phyloP scores from a whole-genome alignment of 2,113 vertebrate species.

The Pelecanus crispus region DNA sequence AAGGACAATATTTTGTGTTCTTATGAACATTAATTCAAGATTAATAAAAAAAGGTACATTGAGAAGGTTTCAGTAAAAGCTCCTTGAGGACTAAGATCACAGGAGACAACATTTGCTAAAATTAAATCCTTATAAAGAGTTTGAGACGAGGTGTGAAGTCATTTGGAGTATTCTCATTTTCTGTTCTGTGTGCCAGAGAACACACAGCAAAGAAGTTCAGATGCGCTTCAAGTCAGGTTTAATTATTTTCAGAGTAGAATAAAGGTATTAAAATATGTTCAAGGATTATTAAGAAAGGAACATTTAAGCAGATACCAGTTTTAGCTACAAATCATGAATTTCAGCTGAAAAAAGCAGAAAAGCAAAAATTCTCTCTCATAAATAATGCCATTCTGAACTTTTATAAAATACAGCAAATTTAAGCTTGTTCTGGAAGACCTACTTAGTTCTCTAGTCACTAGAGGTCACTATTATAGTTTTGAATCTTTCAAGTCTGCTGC shows the following conservation, averaged over 20 bases:
- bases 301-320: neutral
- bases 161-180: neutral
- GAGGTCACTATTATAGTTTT: conserved; percentile 73
- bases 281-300: neutral
- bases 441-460: conserved; percentile 63
- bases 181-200: neutral
- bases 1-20: neutral
- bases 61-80: neutral
- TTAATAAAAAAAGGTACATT: neutral
- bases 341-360: neutral
- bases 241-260: neutral
- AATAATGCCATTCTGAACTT: neutral
- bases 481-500: conserved; percentile 1
- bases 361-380: neutral
- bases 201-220: neutral
- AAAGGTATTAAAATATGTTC: neutral
- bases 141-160: neutral
- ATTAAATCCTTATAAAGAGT: neutral
- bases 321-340: neutral
- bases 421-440: neutral
- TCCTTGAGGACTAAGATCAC: neutral
- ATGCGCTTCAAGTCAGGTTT: neutral
- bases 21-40: neutral
- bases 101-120: neutral
- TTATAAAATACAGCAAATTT: neutral